These are phyloP conservation scores for Channallabes apus DNA, from an alignment of 2,797 vertebrate species.

Conservation along the genomic window DNA sequence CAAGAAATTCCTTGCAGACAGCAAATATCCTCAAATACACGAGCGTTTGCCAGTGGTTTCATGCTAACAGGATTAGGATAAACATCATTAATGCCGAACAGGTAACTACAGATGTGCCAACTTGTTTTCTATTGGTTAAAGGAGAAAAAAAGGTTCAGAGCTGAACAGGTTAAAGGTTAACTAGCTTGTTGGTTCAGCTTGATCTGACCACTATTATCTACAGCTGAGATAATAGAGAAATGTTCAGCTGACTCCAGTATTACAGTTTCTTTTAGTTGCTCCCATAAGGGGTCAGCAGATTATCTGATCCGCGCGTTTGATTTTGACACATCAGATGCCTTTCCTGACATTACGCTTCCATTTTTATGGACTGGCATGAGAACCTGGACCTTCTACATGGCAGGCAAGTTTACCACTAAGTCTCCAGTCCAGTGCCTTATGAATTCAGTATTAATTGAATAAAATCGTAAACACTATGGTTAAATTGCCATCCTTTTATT, in stretches of 20 bases:
- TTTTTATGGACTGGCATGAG: no score
- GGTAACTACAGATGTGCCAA: not conserved
- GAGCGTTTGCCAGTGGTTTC: no score
- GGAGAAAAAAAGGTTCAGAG: not conserved
- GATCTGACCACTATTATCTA: conserved; percentile 51
- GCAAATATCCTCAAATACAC: not conserved
- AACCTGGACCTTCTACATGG: no score
- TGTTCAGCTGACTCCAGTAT: not conserved
- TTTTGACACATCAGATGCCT: no score
- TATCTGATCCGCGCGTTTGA: no score
- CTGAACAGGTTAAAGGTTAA: not conserved
- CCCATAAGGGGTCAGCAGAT: no score
- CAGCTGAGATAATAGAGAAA: conserved; percentile 63
- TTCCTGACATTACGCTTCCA: no score
- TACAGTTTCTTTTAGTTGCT: not conserved
- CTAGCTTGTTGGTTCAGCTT: conserved; percentile 35
- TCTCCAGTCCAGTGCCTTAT: no score
- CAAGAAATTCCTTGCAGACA: not conserved
- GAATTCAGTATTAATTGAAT: no score
- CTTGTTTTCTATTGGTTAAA: not conserved
- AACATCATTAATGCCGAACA: not conserved
- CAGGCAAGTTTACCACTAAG: no score
- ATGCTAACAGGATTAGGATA: not conserved
- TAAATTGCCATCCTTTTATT: not conserved
- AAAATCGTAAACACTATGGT: not conserved